Base-by-base conservation (phyloP, 1,140 invertebrate genomes). In the Tetramorium alpestre region DNA sequence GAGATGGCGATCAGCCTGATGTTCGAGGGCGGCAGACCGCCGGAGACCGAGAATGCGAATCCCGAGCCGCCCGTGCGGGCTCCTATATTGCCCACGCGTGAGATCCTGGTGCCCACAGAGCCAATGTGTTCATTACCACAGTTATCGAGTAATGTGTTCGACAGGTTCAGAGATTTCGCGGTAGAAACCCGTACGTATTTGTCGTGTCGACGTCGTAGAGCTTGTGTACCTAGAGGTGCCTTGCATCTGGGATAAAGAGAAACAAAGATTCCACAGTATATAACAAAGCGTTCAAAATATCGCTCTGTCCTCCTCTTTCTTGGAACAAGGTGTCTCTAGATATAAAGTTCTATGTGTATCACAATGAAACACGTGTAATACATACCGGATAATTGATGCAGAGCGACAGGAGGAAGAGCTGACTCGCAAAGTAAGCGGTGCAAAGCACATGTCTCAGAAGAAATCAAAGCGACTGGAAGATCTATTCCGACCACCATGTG, bases 401-500 rank as follows among this genome's bases (percentile, higher is more conserved):
- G 96, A 93, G 88, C 92, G 95, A 67, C 96, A 96, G 91, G 95
- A 96, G 89, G 94, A 95, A 92, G 94, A 95, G 90, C 92, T 95
- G 93, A 91, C 94, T 38, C 85, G 92, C 54, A 91, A 92, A 87
- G 93, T 93, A 28, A 81, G 89, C 13, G 93, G 93, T 2, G 67
- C 89, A 5, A 95, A 92, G 76, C 96, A 96, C 67, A 87, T 88
- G 44, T 91, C 92, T n/a, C 88, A 91, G 11, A 84, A 91, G 33
- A 95, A 93, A 89, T 90, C 92, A 58, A 95, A 95, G 90, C 96
- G 97, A 70, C 93, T 98, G 49, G 97, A 97, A 94, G 97, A 97
- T 92, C 94, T 98, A 10, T 98, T 97, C 92, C 95, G 97, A 87
- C 97, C 98, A 51, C 97, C 97, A 2, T 96, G 97, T 80, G 97